Conservation (phyloP, 2,888 invertebrate genomes). For the Crioceris asparagi region DNA sequence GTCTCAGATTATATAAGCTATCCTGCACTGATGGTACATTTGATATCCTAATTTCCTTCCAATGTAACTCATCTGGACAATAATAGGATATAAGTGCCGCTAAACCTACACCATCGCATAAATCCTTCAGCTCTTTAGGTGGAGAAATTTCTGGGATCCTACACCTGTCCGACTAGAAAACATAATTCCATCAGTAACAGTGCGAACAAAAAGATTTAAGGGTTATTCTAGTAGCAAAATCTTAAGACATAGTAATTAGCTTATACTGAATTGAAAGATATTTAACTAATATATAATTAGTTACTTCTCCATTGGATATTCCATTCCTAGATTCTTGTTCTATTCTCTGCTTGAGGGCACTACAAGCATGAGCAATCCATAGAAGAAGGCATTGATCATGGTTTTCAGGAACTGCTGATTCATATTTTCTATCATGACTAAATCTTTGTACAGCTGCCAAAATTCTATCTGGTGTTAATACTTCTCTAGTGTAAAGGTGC, state of each 20-base stretch:
- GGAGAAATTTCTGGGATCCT: too few relatives aligned
- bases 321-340: slow-evolving; percentile 40
- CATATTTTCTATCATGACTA: slow-evolving; percentile 42
- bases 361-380: slow-evolving; percentile 84
- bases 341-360: slow-evolving; percentile 55
- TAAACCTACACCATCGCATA: slow-evolving; percentile 84
- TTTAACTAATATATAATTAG: too few relatives aligned
- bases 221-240: too few relatives aligned
- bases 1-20: slow-evolving; percentile 81
- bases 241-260: too few relatives aligned
- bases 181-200: too few relatives aligned
- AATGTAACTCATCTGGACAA: slow-evolving; percentile 68
- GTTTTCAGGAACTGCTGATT: slow-evolving; percentile 41
- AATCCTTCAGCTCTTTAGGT: slow-evolving; percentile 71
- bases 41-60: slow-evolving; percentile 39
- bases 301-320: slow-evolving; percentile 29
- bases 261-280: too few relatives aligned
- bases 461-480: slow-evolving; percentile 79
- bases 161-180: too few relatives aligned
- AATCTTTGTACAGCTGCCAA: slow-evolving; percentile 77
- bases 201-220: too few relatives aligned
- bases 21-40: slow-evolving; percentile 73
- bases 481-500: slow-evolving; percentile 87
- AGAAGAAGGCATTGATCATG: slow-evolving; percentile 75
- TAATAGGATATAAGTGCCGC: slow-evolving; percentile 84